These are phyloP conservation scores for Crioceris asparagi DNA, from an alignment of 2,888 invertebrate genomes.

Conservation along the genomic window DNA sequence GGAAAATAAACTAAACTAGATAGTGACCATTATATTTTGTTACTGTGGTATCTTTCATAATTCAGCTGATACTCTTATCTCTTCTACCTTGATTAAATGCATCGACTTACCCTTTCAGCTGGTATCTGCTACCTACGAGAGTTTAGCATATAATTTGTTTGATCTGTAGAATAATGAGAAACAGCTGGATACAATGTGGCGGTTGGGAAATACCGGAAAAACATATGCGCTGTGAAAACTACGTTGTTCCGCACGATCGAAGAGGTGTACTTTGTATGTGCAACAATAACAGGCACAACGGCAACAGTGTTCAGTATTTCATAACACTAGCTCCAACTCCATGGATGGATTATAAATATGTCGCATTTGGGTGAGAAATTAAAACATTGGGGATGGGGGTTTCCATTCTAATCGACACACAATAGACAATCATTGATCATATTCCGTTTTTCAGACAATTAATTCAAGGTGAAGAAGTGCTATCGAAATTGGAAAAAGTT, in stretches of 20 bases:
- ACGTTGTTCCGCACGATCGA: conserved; percentile 50
- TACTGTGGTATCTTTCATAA: neutral
- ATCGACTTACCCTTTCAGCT: too few species aligned
- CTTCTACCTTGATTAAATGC: too few species aligned
- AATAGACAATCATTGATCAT: too few species aligned
- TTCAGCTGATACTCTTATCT: too few species aligned
- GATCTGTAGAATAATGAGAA: conserved; percentile 46
- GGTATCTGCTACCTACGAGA: too few species aligned
- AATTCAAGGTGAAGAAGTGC: conserved; percentile 51
- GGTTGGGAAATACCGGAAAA: conserved; percentile 38
- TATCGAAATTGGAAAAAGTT: conserved; percentile 50
- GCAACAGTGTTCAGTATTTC: conserved; percentile 61
- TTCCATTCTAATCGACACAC: neutral
- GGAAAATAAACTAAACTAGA: neutral
- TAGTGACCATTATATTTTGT: neutral
- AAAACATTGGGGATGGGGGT: neutral
- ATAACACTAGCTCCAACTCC: conserved; percentile 52
- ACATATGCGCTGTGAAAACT: conserved; percentile 53
- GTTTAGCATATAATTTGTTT: too few species aligned
- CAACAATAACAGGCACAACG: conserved; percentile 51
- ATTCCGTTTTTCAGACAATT: conserved; percentile 42
- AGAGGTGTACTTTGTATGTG: conserved; percentile 64
- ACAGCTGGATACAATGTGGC: conserved; percentile 63
- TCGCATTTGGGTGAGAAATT: conserved; percentile 52
- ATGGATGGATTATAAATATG: conserved; percentile 64